Conservation (phyloP, 2,113 vertebrate genomes). For the Parus major region DNA sequence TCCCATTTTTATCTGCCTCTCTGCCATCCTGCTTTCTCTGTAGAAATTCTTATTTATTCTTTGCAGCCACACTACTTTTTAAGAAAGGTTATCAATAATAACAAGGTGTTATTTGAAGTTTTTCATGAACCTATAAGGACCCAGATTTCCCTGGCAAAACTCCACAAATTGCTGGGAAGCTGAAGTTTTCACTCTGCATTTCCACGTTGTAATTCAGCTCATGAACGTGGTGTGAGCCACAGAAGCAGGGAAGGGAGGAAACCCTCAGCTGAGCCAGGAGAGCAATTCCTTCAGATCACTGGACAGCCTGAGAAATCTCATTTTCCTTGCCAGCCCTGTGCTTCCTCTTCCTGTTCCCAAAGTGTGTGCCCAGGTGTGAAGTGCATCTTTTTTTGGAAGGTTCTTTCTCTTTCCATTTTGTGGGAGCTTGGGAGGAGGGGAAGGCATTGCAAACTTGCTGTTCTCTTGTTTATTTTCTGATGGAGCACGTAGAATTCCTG, state of each 20-base stretch:
- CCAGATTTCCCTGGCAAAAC: background rate
- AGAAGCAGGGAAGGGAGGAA: background rate
- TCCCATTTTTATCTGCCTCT: background rate
- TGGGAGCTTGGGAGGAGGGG: background rate
- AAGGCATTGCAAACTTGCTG: background rate
- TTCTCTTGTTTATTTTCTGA: background rate
- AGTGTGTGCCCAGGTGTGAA: background rate
- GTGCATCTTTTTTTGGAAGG: background rate
- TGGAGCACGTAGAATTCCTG: accelerated
- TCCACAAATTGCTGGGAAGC: background rate
- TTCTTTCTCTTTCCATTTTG: background rate
- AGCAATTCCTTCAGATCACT: background rate
- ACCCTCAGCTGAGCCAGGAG: background rate
- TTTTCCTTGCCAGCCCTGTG: background rate
- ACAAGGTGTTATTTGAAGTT: background rate
- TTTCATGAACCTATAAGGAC: background rate
- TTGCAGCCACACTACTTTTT: background rate
- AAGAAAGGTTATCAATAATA: background rate
- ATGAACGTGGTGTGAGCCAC: background rate
- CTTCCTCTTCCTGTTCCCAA: background rate
- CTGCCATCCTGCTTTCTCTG: background rate
- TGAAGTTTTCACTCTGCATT: background rate
- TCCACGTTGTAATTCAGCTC: background rate
- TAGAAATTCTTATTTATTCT: background rate
- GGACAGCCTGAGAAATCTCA: background rate